Conservation (phyloP, 2,888 invertebrate species). For the Melipona bicolor region DNA sequence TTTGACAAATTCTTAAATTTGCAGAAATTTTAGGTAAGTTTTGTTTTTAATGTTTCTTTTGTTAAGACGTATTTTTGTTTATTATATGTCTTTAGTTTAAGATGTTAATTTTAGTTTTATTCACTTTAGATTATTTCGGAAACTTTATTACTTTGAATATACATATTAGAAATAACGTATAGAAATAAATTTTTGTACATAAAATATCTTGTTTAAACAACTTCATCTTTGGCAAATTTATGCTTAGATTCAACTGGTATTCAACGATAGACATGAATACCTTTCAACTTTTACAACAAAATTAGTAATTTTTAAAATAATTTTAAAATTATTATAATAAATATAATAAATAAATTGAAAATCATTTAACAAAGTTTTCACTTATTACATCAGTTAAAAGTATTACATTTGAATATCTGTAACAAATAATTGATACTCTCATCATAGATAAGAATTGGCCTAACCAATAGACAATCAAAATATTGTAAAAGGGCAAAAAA, state of each 20-base stretch:
- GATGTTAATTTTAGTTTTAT: neutral
- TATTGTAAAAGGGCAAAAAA: constrained; percentile 57
- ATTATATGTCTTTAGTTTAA: neutral
- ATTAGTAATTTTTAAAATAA: neutral
- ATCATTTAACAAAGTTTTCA: constrained; percentile 49
- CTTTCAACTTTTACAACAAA: no score
- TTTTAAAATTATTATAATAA: neutral
- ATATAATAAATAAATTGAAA: neutral
- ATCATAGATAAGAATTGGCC: constrained; percentile 54
- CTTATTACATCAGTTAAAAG: constrained; percentile 58
- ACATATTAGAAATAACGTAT: neutral
- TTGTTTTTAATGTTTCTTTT: neutral
- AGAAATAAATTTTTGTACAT: neutral
- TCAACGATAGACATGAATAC: no score
- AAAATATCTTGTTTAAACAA: neutral
- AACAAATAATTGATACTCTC: constrained; percentile 76
- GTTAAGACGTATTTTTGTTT: neutral
- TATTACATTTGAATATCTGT: constrained; percentile 65
- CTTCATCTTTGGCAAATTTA: neutral
- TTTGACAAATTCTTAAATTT: neutral
- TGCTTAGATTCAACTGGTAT: no score
- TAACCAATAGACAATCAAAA: constrained; percentile 74
- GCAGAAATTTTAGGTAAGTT: neutral
- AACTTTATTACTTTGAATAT: neutral
- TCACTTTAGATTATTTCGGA: neutral